phyloP scores from a whole-genome alignment of 2,113 vertebrate species.

The Ciconia stormi region DNA sequence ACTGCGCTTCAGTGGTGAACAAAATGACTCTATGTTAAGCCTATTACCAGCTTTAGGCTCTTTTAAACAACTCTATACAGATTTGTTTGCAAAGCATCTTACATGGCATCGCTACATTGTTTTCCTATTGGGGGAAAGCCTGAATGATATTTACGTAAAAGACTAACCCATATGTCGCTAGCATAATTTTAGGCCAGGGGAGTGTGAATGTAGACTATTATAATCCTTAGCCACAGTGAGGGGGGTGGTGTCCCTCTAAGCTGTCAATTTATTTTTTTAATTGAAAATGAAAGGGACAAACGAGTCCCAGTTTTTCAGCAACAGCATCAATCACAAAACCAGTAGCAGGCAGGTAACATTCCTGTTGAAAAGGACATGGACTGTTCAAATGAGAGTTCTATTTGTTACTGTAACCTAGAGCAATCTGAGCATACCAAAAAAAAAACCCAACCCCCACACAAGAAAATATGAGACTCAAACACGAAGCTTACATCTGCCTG shows the following conservation, averaged over 20 bases:
- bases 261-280: background rate
- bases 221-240: fast-evolving
- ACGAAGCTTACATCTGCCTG: background rate
- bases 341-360: background rate
- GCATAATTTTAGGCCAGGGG: background rate
- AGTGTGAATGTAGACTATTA: background rate
- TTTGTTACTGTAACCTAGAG: background rate
- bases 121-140: background rate
- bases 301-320: background rate
- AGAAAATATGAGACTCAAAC: background rate
- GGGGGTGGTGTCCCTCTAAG: background rate
- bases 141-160: background rate
- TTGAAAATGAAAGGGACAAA: background rate
- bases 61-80: background rate
- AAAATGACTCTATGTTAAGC: background rate
- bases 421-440: background rate
- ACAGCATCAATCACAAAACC: background rate
- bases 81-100: background rate
- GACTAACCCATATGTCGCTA: background rate
- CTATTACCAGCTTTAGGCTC: background rate
- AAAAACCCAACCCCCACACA: background rate
- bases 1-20: background rate
- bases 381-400: background rate
- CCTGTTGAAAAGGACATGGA: background rate
- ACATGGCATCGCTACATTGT: background rate